A percentile compares a stretch with the other conserved stretches of the same genome.
phyloP scores from a whole-genome alignment of 2,113 vertebrate genomes.

The Carassius auratus region DNA sequence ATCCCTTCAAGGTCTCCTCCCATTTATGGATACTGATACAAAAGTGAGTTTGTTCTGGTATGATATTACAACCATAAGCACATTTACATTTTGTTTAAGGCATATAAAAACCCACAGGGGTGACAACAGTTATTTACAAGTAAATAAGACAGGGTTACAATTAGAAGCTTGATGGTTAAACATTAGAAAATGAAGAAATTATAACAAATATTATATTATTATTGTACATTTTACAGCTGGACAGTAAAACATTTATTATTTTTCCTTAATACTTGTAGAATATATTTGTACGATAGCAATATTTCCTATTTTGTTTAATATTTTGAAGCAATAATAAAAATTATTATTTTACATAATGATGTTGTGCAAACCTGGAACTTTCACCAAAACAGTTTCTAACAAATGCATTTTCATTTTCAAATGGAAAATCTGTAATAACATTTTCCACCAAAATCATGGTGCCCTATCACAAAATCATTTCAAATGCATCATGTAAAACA shows the following conservation, averaged over 20 bases:
- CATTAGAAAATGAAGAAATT: not conserved
- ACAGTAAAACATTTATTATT: too few relatives aligned
- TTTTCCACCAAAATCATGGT: not conserved
- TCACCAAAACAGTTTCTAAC: too few relatives aligned
- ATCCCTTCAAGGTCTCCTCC: not conserved
- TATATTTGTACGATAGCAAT: not conserved
- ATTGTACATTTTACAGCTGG: not conserved
- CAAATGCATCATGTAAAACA: not conserved
- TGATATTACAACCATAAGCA: not conserved
- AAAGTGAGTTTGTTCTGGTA: not conserved
- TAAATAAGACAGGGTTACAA: not conserved
- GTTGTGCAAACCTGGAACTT: too few relatives aligned
- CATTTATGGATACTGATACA: not conserved
- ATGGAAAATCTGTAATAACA: not conserved
- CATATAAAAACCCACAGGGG: too few relatives aligned
- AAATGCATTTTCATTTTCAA: not conserved
- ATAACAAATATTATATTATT: not conserved
- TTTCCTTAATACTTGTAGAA: not conserved
- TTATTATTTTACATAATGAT: too few relatives aligned
- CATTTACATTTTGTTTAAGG: not conserved
- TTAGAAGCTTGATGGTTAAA: not conserved
- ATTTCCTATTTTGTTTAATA: too few relatives aligned
- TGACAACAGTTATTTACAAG: too few relatives aligned
- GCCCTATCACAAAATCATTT: not conserved
- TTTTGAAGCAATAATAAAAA: too few relatives aligned